These are phyloP conservation scores for Cetoscarus ocellatus DNA, from an alignment of 2,797 vertebrate genomes.

Conservation along the genomic window DNA sequence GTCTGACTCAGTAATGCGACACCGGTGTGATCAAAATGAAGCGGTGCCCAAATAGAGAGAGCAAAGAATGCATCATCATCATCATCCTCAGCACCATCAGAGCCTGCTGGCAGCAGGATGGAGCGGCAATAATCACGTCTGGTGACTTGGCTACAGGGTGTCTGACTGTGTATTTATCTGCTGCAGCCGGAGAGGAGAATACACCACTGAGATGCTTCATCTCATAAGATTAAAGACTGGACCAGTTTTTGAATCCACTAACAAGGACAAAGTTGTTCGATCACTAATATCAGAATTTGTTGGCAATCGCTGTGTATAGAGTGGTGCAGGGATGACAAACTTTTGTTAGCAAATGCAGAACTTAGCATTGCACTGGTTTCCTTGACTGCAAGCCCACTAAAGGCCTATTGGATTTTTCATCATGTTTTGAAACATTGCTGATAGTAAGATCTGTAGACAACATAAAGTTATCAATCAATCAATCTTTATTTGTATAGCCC, in stretches of 20 bases:
- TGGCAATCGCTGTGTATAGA: too few species aligned
- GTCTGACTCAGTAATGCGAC: conserved; percentile 25
- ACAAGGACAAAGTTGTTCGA: neutral
- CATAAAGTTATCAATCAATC: too few species aligned
- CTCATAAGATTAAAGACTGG: neutral
- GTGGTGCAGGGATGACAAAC: too few species aligned
- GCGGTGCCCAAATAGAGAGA: conserved; percentile 11
- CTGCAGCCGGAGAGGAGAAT: neutral
- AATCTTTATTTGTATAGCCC: too few species aligned
- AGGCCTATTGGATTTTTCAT: too few species aligned
- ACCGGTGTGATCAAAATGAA: conserved; percentile 46
- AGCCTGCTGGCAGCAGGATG: conserved; percentile 25
- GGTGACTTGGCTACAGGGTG: conserved; percentile 11
- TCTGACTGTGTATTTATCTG: neutral
- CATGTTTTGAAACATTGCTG: too few species aligned
- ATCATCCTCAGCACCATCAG: conserved; percentile 41
- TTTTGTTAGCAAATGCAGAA: too few species aligned
- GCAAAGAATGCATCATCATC: conserved; percentile 48
- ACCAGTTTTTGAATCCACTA: neutral
- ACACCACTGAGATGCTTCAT: neutral
- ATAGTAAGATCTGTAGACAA: too few species aligned
- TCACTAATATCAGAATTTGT: too few species aligned
- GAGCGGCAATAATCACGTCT: conserved; percentile 25
- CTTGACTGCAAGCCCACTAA: too few species aligned
- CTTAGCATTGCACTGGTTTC: too few species aligned